Percentiles rank a stretch among this genome's conserved stretches.
Conservation (phyloP, 1,140 invertebrate genomes). For the Drosophila sulfurigaster region DNA sequence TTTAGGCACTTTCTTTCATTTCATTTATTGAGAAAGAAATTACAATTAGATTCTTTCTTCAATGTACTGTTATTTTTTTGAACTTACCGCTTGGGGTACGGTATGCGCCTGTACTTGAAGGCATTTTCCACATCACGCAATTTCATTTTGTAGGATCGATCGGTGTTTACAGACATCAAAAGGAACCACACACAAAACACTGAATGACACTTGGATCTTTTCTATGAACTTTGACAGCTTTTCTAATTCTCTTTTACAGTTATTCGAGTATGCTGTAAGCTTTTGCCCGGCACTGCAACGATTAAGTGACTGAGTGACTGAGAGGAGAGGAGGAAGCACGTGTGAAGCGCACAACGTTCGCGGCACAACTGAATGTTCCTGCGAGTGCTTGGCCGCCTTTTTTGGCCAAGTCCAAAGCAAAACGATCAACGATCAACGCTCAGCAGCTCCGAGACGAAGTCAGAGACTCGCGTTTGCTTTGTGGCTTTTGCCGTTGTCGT, state of each 20-base stretch:
- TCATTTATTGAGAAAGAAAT: too few species aligned
- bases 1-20: too few species aligned
- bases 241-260: constrained; percentile 32
- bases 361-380: constrained; percentile 81
- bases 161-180: constrained; percentile 59
- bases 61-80: background rate
- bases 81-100: constrained; percentile 84
- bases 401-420: constrained; percentile 71
- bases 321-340: constrained; percentile 47
- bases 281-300: constrained; percentile 26
- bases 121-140: constrained; percentile 83
- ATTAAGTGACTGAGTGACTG: constrained; percentile 5
- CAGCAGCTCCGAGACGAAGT: constrained; percentile 5
- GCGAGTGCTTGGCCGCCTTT: constrained; percentile 73
- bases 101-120: constrained; percentile 82
- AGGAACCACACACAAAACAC: constrained; percentile 25
- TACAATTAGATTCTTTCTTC: too few species aligned
- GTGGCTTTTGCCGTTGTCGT: background rate
- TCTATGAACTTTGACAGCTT: constrained; percentile 26
- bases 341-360: constrained; percentile 75
- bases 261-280: constrained; percentile 32
- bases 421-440: constrained; percentile 13
- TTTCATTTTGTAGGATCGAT: constrained; percentile 82
- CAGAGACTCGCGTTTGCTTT: background rate
- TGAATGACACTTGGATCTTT: constrained; percentile 39